Evolutionary conservation across 2,797 vertebrate genomes (phyloP).

Genomic region (Centroberyx gerrardi): DNA sequence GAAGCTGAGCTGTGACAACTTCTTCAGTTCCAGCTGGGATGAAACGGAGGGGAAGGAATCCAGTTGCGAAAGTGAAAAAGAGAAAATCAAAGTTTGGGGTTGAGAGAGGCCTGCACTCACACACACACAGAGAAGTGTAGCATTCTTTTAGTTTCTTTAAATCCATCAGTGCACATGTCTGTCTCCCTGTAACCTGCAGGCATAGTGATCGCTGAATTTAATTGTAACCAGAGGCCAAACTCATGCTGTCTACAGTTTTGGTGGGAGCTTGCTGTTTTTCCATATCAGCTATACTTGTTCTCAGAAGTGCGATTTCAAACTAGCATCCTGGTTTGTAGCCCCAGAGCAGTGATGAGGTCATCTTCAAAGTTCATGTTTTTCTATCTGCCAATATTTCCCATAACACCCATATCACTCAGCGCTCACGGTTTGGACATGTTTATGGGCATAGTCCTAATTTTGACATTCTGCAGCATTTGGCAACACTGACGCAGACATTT

Average conservation of each 20-base stretch:
- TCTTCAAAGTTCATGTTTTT: constrained; percentile 15
- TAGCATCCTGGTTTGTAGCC: constrained; percentile 41
- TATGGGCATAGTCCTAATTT: constrained; percentile 34
- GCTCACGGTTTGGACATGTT: constrained; percentile 36
- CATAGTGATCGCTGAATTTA: constrained; percentile 67
- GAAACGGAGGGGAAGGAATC: not conserved
- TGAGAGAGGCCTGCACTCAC: constrained; percentile 7
- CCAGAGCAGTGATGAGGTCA: constrained; percentile 15
- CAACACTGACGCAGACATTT: constrained; percentile 40
- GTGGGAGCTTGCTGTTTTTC: constrained; percentile 32
- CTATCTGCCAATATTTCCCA: constrained; percentile 45
- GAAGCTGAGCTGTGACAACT: constrained; percentile 33
- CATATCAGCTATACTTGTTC: constrained; percentile 45
- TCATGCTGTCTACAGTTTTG: constrained; percentile 22
- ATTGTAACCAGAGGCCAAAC: constrained; percentile 62
- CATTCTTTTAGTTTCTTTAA: constrained; percentile 33
- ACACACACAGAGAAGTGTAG: constrained; percentile 1
- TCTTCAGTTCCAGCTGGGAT: constrained; percentile 30
- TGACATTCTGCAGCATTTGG: constrained; percentile 52
- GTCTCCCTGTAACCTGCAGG: constrained; percentile 50
- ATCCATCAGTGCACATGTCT: constrained; percentile 12
- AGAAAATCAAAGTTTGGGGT: constrained; percentile 23
- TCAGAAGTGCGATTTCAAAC: constrained; percentile 45
- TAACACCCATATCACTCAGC: not conserved
- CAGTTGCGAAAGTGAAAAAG: constrained; percentile 16